These are phyloP conservation scores for Nebria brevicollis DNA, from an alignment of 2,888 invertebrate genomes.

Conservation along the genomic window DNA sequence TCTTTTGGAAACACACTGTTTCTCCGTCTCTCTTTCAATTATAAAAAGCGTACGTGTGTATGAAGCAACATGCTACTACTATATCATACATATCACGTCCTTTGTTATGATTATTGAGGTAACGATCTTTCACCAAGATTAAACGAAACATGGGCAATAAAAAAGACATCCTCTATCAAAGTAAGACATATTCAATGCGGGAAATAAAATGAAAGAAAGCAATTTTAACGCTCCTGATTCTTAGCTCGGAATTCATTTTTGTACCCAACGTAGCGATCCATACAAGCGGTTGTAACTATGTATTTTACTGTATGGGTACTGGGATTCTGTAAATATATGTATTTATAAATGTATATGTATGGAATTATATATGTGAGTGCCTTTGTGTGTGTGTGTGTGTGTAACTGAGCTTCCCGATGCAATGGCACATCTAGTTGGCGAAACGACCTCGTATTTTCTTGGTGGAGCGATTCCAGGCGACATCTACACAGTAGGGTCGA, in stretches of 20 bases:
- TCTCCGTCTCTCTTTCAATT: not conserved
- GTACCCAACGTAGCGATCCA: conserved; percentile 48
- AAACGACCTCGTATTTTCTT: conserved; percentile 46
- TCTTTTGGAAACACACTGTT: not conserved
- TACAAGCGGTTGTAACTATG: not conserved
- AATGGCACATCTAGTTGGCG: conserved; percentile 21
- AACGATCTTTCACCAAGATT: conserved; percentile 33
- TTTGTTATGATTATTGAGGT: conserved; percentile 11
- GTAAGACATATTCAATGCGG: conserved; percentile 53
- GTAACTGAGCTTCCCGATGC: conserved; percentile 13
- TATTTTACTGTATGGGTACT: not conserved
- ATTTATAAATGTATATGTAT: not conserved
- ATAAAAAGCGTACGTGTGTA: not conserved
- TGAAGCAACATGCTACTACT: not conserved
- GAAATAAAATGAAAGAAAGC: conserved; percentile 60
- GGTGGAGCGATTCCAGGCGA: conserved; percentile 41
- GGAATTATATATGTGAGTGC: not conserved
- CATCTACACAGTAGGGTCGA: conserved; percentile 37
- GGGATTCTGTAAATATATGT: not conserved
- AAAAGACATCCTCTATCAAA: conserved; percentile 39
- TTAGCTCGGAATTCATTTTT: conserved; percentile 59
- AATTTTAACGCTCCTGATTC: conserved; percentile 59
- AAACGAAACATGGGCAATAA: not conserved
- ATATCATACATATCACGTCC: not conserved
- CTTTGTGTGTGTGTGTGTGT: conserved; percentile 8